phyloP scores from a whole-genome alignment of 2,113 vertebrate genomes.

The Cryptotis parvus region DNA sequence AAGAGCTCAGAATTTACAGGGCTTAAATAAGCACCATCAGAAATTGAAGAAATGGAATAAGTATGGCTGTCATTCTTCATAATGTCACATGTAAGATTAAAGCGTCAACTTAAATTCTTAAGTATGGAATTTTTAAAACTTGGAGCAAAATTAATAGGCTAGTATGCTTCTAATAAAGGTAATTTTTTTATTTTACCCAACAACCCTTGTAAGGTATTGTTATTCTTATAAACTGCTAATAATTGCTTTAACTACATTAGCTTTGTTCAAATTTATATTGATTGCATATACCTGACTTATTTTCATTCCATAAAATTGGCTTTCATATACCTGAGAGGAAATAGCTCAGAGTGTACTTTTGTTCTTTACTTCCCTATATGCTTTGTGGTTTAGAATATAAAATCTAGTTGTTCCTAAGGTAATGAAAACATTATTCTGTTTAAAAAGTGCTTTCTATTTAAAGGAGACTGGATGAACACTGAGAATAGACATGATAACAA shows the following conservation, averaged over 20 bases:
- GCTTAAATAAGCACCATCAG: not conserved
- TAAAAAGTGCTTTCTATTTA: not conserved
- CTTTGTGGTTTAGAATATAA: slow-evolving; percentile 64
- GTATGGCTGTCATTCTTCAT: not conserved
- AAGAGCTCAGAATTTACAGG: slow-evolving; percentile 4
- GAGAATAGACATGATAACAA: slow-evolving; percentile 59
- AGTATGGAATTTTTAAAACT: slow-evolving; percentile 14
- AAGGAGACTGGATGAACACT: slow-evolving; percentile 68
- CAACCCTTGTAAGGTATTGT: slow-evolving; percentile 22
- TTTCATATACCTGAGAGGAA: slow-evolving; percentile 54
- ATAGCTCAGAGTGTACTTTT: not conserved
- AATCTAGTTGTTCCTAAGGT: slow-evolving; percentile 59
- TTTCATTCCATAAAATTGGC: slow-evolving; percentile 59
- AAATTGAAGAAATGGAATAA: not conserved
- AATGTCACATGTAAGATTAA: slow-evolving; percentile 9
- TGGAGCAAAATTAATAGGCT: slow-evolving; percentile 4
- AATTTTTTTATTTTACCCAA: slow-evolving; percentile 61
- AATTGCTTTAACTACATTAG: slow-evolving; percentile 40
- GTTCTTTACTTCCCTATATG: slow-evolving; percentile 36
- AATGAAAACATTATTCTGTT: slow-evolving; percentile 44
- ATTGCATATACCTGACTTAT: slow-evolving; percentile 57
- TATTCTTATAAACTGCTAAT: slow-evolving; percentile 45
- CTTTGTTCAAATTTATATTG: slow-evolving; percentile 58
- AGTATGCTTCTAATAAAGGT: slow-evolving; percentile 40
- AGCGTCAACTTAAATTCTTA: slow-evolving; percentile 13